Evolutionary conservation across 2,797 vertebrate species (phyloP).

Genomic region (Clarias laeviceps): DNA sequence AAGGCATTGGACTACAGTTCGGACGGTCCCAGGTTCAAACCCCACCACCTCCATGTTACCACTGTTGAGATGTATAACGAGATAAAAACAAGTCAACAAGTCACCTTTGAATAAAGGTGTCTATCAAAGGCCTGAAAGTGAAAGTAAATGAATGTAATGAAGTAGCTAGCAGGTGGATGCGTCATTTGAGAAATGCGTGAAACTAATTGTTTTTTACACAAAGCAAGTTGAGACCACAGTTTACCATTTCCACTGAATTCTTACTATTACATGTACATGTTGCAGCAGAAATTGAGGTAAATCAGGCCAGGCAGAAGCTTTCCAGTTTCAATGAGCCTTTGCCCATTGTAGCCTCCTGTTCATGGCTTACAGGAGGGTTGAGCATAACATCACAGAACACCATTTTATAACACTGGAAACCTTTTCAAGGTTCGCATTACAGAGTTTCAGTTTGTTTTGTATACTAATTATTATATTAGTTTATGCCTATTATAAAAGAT

Average conservation of each 20-base stretch:
- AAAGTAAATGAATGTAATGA: too few relatives aligned
- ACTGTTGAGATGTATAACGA: too few relatives aligned
- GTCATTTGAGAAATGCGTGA: too few relatives aligned
- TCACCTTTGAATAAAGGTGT: too few relatives aligned
- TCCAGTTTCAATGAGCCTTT: neutral
- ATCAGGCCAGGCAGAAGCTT: neutral
- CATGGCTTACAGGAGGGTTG: neutral
- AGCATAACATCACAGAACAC: too few relatives aligned
- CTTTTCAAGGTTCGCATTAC: neutral
- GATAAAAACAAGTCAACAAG: too few relatives aligned
- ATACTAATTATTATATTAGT: neutral
- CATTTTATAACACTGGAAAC: neutral
- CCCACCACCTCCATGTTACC: too few relatives aligned
- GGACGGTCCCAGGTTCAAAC: too few relatives aligned
- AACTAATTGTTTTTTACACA: too few relatives aligned
- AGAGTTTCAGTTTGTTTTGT: neutral
- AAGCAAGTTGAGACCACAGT: neutral
- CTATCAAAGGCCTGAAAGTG: too few relatives aligned
- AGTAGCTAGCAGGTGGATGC: too few relatives aligned
- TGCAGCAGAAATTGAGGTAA: neutral
- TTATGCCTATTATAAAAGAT: neutral
- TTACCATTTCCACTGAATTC: neutral
- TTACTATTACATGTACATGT: neutral
- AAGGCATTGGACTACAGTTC: too few relatives aligned
- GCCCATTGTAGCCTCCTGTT: neutral